Conservation (phyloP, 2,888 invertebrate genomes). For the Mythimna lalbum region DNA sequence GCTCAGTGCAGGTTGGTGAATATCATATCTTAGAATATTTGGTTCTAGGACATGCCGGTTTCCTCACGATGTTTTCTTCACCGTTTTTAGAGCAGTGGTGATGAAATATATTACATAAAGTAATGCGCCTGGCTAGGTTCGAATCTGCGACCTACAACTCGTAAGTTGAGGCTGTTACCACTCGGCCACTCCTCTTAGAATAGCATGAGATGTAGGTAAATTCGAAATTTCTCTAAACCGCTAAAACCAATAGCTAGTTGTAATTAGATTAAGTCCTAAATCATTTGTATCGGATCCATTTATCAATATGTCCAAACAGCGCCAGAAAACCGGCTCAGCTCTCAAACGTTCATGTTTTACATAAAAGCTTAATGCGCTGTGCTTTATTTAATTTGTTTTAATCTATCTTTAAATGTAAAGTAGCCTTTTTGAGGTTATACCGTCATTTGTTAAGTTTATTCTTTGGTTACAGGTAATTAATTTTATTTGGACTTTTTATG, state of each 20-base stretch:
- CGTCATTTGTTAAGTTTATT: constrained; percentile 48
- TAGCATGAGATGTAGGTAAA: neutral
- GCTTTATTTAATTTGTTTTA: constrained; percentile 57
- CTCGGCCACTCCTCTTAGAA: no score
- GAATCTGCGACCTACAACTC: no score
- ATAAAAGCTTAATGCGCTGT: constrained; percentile 78
- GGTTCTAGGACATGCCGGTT: no score
- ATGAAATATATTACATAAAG: no score
- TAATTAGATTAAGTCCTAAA: constrained; percentile 64
- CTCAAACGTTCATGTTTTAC: constrained; percentile 72
- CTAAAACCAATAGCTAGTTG: constrained; percentile 20
- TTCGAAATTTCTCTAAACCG: neutral
- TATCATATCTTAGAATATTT: no score
- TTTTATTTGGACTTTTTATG: neutral
- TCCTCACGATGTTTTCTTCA: no score
- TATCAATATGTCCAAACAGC: constrained; percentile 56
- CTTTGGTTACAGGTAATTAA: neutral
- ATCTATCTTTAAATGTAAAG: constrained; percentile 58
- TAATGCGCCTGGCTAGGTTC: no score
- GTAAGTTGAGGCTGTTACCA: no score
- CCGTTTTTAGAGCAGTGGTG: no score
- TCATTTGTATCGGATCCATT: constrained; percentile 53
- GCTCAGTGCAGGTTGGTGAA: no score
- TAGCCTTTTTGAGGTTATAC: constrained; percentile 48
- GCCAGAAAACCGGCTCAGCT: constrained; percentile 65